A percentile compares a stretch with the other conserved stretches of the same genome.
phyloP scores from a whole-genome alignment of 2,888 invertebrate genomes.

The Orchesellides sinensis region DNA sequence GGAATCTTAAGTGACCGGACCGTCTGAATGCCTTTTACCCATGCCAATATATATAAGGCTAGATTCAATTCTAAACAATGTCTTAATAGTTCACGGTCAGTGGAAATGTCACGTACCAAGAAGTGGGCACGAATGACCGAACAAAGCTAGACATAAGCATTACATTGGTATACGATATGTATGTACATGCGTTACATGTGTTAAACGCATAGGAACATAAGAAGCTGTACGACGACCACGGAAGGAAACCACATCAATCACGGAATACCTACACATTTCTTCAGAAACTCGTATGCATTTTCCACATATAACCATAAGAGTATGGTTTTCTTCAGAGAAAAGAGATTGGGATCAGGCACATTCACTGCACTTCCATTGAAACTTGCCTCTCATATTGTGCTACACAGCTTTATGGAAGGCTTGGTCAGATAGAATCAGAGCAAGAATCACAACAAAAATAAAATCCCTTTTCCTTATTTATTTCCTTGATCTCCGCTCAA shows the following conservation, averaged over 20 bases:
- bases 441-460: not conserved
- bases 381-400: not conserved
- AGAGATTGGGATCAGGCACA: slow-evolving; percentile 40
- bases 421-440: slow-evolving; percentile 12
- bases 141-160: not conserved
- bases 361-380: slow-evolving; percentile 4
- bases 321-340: too few species aligned
- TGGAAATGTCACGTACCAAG: slow-evolving; percentile 49
- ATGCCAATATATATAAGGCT: too few species aligned
- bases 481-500: slow-evolving; percentile 1
- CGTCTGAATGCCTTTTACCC: not conserved
- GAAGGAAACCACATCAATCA: slow-evolving; percentile 58
- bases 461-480: not conserved
- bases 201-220: not conserved
- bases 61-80: slow-evolving; percentile 25
- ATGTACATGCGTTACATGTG: too few species aligned
- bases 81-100: slow-evolving; percentile 52
- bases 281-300: slow-evolving; percentile 1
- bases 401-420: too few species aligned
- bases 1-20: not conserved
- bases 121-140: slow-evolving; percentile 24
- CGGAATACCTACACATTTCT: slow-evolving; percentile 30
- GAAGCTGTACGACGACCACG: slow-evolving; percentile 2
- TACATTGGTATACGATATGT: too few species aligned
- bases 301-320: too few species aligned